Evolutionary conservation across 1,140 invertebrate genomes (phyloP).

Genomic region (Drosophila littoralis): DNA sequence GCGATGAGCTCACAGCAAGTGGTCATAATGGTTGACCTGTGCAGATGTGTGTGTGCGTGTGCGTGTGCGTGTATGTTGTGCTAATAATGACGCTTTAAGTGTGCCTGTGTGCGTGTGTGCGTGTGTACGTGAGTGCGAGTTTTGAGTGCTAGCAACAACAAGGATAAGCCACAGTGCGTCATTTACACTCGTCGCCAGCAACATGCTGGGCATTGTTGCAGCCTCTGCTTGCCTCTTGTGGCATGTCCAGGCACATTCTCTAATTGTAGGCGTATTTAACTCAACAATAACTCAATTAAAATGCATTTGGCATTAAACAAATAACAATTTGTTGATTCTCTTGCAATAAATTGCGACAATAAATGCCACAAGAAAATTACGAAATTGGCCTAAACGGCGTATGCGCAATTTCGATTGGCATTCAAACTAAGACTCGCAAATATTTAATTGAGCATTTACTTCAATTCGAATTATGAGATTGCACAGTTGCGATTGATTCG

Average conservation of each 20-base stretch:
- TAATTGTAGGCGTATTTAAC: conserved; percentile 27
- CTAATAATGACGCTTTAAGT: conserved; percentile 79
- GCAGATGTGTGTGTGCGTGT: conserved; percentile 14
- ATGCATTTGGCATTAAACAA: conserved; percentile 60
- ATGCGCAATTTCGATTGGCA: conserved; percentile 5
- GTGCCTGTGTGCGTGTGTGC: conserved; percentile 28
- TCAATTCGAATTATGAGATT: background rate
- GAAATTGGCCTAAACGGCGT: conserved; percentile 8
- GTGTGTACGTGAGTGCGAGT: conserved; percentile 17
- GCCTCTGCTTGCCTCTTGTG: conserved; percentile 24
- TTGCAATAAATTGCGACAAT: conserved; percentile 33
- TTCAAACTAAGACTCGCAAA: background rate
- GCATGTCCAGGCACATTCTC: background rate
- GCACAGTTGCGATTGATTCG: too few relatives aligned
- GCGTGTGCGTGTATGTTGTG: conserved; percentile 55
- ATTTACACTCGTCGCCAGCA: conserved; percentile 35
- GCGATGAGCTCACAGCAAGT: conserved; percentile 66
- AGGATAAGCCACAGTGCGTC: conserved; percentile 51
- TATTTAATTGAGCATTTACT: background rate
- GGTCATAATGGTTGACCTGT: conserved; percentile 69
- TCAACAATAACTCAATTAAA: conserved; percentile 62
- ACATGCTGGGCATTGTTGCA: conserved; percentile 40
- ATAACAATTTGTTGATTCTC: conserved; percentile 66
- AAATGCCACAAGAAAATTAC: background rate
- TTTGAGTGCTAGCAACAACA: conserved; percentile 61